Conservation (phyloP, 64 coral and sea anemone species). For the Montipora foliosa region DNA sequence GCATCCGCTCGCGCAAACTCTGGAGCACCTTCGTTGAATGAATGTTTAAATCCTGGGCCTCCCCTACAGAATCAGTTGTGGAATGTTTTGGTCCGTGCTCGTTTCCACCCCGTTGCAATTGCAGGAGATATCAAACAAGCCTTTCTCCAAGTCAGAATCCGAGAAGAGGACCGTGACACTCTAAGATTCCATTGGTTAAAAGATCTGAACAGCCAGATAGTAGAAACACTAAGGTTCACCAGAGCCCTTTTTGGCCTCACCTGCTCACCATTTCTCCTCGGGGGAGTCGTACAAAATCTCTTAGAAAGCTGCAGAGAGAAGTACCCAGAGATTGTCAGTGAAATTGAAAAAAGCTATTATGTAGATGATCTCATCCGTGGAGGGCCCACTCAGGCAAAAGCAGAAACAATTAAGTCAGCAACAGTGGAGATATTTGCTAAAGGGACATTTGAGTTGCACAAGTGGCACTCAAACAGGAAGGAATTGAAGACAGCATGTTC, state of each 20-base stretch:
- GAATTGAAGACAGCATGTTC: neutral
- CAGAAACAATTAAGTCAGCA: neutral
- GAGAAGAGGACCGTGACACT: too few species aligned
- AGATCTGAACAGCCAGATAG: too few species aligned
- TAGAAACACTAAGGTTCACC: too few species aligned
- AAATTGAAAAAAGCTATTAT: neutral
- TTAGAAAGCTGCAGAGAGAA: too few species aligned
- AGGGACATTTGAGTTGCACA: slow-evolving; percentile 19
- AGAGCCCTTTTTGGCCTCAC: too few species aligned
- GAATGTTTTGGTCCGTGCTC: slow-evolving; percentile 2
- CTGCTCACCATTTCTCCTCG: too few species aligned
- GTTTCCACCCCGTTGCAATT: slow-evolving; percentile 40
- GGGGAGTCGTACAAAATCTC: too few species aligned
- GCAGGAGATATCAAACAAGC: too few species aligned
- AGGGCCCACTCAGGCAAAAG: neutral
- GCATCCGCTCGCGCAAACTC: slow-evolving; percentile 41
- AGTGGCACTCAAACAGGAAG: neutral
- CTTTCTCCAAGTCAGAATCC: too few species aligned
- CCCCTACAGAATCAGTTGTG: slow-evolving; percentile 60
- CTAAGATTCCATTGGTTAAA: too few species aligned
- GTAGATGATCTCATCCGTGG: neutral
- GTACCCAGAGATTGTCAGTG: too few species aligned
- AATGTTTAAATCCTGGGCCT: slow-evolving; percentile 65
- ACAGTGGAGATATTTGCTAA: slow-evolving; percentile 27
- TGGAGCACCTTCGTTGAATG: slow-evolving; percentile 53